These are phyloP conservation scores for Hemiprocne comata DNA, from an alignment of 2,113 vertebrate genomes.

Conservation along the genomic window DNA sequence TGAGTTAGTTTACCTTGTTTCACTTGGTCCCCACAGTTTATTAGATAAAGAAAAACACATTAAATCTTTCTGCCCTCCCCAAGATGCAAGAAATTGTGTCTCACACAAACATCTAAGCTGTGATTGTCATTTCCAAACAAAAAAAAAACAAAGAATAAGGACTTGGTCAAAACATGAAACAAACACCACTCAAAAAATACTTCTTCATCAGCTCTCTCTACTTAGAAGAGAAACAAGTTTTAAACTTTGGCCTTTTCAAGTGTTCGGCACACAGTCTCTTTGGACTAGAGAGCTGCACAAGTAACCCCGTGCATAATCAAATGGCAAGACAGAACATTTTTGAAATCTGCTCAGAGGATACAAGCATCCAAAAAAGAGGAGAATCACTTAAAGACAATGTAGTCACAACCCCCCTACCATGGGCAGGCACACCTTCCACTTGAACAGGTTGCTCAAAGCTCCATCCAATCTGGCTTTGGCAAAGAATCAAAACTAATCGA, in stretches of 20 bases:
- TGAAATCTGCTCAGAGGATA: background rate
- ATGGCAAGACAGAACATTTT: background rate
- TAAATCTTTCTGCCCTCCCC: background rate
- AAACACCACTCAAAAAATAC: background rate
- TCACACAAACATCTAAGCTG: background rate
- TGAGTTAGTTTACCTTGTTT: background rate
- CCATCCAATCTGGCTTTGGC: background rate
- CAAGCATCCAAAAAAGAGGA: background rate
- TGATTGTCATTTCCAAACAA: background rate
- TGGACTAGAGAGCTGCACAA: background rate
- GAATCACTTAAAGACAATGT: too few species aligned
- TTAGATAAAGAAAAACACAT: background rate
- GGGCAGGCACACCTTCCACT: too few species aligned
- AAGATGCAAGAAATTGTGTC: background rate
- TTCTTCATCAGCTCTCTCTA: background rate
- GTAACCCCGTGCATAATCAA: background rate
- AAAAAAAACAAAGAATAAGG: background rate
- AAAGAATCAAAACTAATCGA: constrained; percentile 8
- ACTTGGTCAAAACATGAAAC: background rate
- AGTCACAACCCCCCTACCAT: too few species aligned
- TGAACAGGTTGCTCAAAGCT: too few species aligned
- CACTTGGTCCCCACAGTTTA: background rate
- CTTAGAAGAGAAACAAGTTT: background rate
- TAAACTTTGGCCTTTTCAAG: background rate
- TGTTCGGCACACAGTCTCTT: background rate